Conservation (phyloP, 2,113 vertebrate genomes). For the Oreochromis aureus region DNA sequence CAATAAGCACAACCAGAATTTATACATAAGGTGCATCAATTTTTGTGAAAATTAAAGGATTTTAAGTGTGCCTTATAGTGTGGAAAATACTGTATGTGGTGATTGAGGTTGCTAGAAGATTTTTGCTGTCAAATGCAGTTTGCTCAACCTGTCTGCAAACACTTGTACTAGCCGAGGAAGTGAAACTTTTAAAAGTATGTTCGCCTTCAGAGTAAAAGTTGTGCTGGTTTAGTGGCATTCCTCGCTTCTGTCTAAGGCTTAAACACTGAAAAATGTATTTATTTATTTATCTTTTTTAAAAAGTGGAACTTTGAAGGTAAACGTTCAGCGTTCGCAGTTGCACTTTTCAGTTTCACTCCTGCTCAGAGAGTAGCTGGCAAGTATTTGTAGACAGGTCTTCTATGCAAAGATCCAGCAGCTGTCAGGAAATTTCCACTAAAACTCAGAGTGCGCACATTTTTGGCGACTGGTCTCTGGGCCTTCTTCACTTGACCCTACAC, state of each 20-base stretch:
- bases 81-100: not conserved
- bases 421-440: not conserved
- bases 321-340: not conserved
- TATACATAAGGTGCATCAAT: not conserved
- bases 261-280: not conserved
- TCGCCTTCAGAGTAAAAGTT: not conserved
- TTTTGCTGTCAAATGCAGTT: not conserved
- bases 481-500: not conserved
- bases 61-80: not conserved
- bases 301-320: not conserved
- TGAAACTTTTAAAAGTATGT: not conserved
- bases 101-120: not conserved
- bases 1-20: not conserved
- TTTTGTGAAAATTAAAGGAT: not conserved
- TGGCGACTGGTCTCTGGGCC: not conserved
- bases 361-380: not conserved
- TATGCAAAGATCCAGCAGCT: not conserved
- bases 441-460: not conserved
- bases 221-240: not conserved
- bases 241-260: not conserved
- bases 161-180: not conserved
- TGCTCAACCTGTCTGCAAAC: not conserved
- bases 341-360: not conserved
- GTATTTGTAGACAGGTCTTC: not conserved
- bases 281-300: accelerated